Base-by-base conservation (phyloP, 2,888 invertebrate genomes). In the Cephus pulcher region DNA sequence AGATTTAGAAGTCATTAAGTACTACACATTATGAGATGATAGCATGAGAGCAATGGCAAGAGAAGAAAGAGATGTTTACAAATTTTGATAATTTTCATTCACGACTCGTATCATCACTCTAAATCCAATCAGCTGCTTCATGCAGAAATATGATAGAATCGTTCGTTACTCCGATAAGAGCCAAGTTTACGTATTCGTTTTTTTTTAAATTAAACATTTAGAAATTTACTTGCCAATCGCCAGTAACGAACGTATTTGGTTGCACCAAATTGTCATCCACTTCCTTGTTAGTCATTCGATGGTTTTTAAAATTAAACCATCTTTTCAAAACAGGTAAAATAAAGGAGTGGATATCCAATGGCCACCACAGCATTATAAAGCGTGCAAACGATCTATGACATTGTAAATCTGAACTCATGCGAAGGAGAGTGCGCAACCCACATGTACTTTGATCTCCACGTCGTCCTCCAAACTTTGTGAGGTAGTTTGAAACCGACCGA, bases 401-500 rank as follows among this genome's bases (percentile, higher is more conserved):
- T 74, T 73, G 73, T 35, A 37, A 40, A 71, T 34, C 12, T 40
- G 33, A 40, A 76, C 73, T 77, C 83, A 84, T 84, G 85, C 83
- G 82, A 84, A 76, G 79, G 79, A 82, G 84, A 84, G 82, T 84
- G 84, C 83, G 80, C 82, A 84, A 88, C 87, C 81, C 87, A 93
- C 94, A 90, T 94, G 93, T 82, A 98, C 98, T 93, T 98, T 97
- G 79, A 98, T 97, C 91, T 98, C 98, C 23, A 97, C 95, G 88
- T 97, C 97, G 89, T 98, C 98, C 90, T 98, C 96, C 83, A 97
- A 94, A 88, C 95, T 97, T 92, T 98, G 97, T 1, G 98, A 98
- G 75, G 97, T 96, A 23, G 97, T 98, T 92, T 98, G 98, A 91
- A 99, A 98, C 82, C 98, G 94, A 82, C 98, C 98, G 77, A 98